Conservation (phyloP, 2,797 vertebrate genomes). For the Hozukius guyotensis region DNA sequence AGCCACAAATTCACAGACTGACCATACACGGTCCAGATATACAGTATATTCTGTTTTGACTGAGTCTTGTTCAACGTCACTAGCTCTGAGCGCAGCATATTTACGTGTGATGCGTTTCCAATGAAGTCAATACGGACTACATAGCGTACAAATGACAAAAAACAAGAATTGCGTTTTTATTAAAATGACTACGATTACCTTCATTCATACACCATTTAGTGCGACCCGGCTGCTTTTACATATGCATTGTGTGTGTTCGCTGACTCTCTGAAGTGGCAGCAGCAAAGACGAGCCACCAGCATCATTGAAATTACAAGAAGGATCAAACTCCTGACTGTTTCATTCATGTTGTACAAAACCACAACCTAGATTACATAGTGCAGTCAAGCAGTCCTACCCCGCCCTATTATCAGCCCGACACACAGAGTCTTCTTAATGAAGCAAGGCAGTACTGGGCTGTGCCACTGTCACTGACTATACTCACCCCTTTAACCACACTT, state of each 20-base stretch:
- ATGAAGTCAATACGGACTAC: too few species aligned
- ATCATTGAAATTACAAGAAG: conserved; percentile 25
- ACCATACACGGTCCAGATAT: too few species aligned
- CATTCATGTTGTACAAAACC: conserved; percentile 28
- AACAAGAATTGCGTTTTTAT: too few species aligned
- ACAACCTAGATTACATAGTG: conserved; percentile 40
- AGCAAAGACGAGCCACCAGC: neutral
- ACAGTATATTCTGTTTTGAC: too few species aligned
- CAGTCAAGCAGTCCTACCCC: neutral
- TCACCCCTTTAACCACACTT: conserved; percentile 15
- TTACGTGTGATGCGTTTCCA: too few species aligned
- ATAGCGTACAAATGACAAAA: too few species aligned
- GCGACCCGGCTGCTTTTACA: neutral
- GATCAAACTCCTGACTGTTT: conserved; percentile 12
- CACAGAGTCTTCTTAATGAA: conserved; percentile 1
- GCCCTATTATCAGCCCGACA: conserved; percentile 39
- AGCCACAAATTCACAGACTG: too few species aligned
- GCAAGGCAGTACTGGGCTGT: neutral
- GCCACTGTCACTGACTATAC: neutral
- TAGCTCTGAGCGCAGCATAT: too few species aligned
- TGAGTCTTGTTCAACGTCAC: too few species aligned
- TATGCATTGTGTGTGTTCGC: neutral
- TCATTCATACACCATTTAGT: too few species aligned
- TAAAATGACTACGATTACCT: too few species aligned
- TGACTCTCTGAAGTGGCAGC: neutral